These are phyloP conservation scores for Latrodectus elegans DNA, from an alignment of 2,888 invertebrate species.

Conservation along the genomic window DNA sequence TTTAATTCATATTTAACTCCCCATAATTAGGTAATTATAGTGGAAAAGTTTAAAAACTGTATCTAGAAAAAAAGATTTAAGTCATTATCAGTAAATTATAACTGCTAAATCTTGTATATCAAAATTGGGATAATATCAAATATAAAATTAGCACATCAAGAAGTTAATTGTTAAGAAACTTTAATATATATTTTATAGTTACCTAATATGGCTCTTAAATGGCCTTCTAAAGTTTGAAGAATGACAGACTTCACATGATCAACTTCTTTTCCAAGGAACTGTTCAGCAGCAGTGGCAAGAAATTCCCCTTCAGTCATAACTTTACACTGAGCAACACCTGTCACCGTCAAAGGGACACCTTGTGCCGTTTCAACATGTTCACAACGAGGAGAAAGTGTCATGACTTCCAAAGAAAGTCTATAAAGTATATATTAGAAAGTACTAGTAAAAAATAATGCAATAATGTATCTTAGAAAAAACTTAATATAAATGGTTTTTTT, in stretches of 20 bases:
- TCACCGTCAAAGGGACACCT: conserved; percentile 95
- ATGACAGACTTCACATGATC: conserved; percentile 94
- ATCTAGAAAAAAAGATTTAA: no score
- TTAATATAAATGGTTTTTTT: neutral
- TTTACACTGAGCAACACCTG: conserved; percentile 97
- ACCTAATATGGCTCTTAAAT: conserved; percentile 96
- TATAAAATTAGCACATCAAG: no score
- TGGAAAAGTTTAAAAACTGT: no score
- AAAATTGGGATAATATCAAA: no score
- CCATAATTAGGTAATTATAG: no score
- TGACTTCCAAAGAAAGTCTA: conserved; percentile 88
- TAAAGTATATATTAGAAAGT: no score
- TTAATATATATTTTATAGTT: conserved; percentile 74
- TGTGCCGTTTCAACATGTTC: conserved; percentile 97
- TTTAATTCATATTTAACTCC: no score
- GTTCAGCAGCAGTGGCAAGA: conserved; percentile 94
- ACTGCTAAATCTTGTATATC: no score
- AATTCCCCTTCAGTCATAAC: conserved; percentile 98
- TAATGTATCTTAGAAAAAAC: neutral
- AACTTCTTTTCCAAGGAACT: conserved; percentile 93
- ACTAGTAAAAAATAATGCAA: no score
- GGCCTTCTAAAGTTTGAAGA: conserved; percentile 95
- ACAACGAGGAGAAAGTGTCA: conserved; percentile 97
- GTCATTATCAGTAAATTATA: no score
- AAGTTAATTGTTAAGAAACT: neutral